Base-by-base conservation (phyloP, 2,797 vertebrate genomes). In the Cyprinella venusta region DNA sequence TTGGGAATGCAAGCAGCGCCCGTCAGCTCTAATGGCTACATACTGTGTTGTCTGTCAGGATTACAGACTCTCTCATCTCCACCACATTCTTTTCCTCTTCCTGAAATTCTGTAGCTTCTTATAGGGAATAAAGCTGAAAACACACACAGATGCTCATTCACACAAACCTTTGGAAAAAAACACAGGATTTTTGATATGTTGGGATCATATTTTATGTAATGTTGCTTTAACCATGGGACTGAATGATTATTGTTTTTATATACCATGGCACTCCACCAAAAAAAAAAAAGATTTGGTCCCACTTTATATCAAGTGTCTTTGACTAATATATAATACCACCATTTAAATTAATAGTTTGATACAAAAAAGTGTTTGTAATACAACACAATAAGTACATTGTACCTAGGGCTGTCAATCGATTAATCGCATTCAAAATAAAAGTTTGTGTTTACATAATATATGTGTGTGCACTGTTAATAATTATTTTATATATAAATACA, bases 61-160 rank as follows among this genome's bases (percentile, higher is more conserved):
- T 86, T 77, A 81, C 38, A 42, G 33, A 56, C 42, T 68, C 82
- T 82, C 48, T 75, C 69, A 84, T 88, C 69, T 54, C 56, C 18
- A n/a, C 7, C 52, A 54, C 40, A 64, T 74, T 76, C 42, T 63
- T 10, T 56, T 24, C 40, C 26, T 64, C 33, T 9, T 63, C 45
- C 18, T 70, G 59, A 76, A 45, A 42, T 48, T 15, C 45, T 38
- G 18, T 26, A 65, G 76, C 63, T 40, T 56, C 65, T 56, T 40
- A 12, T 26, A 15, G 15, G 1, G 16, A 80, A 42, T 36, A 56
- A 69, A 80, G 38, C 68, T 5, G 6, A 21, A 24, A 36, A 50
- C 61, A n/a, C 19, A n/a, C 12, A 24, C 42, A 40, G n/a, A 54
- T 19, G 52, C 50, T 74, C 48, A 36, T 19, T 5, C 50, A 15